Percentiles rank a stretch among this genome's conserved stretches.
These are phyloP conservation scores for Rhinopomastus cyanomelas DNA, from an alignment of 2,113 vertebrate genomes.

Conservation along the genomic window DNA sequence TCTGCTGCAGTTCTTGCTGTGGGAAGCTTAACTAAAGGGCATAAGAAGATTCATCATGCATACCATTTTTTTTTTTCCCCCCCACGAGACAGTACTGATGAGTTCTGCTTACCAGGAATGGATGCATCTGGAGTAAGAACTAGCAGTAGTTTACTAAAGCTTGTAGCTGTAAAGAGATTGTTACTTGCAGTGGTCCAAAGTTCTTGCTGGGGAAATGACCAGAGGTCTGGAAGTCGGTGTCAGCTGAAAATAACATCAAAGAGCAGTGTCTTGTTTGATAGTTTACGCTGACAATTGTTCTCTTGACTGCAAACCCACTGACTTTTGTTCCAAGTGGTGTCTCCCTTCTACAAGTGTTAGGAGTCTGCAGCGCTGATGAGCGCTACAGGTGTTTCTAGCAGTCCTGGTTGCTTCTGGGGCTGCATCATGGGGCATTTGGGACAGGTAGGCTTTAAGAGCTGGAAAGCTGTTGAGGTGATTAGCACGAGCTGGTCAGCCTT, in stretches of 20 bases:
- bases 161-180: neutral
- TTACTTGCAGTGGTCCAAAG: neutral
- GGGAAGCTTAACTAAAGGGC: constrained; percentile 42
- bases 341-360: neutral
- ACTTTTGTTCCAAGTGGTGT: neutral
- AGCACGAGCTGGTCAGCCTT: neutral
- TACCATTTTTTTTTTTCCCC: neutral
- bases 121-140: neutral
- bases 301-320: neutral
- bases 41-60: constrained; percentile 12
- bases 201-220: neutral
- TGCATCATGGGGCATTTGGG: neutral
- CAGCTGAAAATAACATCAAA: neutral
- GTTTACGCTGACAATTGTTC: neutral
- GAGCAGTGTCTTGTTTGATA: neutral
- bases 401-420: neutral
- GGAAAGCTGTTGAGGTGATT: neutral
- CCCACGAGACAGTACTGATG: neutral
- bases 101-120: neutral
- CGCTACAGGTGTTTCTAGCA: neutral
- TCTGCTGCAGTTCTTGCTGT: neutral
- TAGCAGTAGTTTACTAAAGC: neutral
- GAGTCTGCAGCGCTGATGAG: neutral
- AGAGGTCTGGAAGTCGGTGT: neutral
- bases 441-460: neutral